Base-by-base conservation (phyloP, 37 sponge, comb jelly and placozoan species). In the Petrosia ficiformis region DNA sequence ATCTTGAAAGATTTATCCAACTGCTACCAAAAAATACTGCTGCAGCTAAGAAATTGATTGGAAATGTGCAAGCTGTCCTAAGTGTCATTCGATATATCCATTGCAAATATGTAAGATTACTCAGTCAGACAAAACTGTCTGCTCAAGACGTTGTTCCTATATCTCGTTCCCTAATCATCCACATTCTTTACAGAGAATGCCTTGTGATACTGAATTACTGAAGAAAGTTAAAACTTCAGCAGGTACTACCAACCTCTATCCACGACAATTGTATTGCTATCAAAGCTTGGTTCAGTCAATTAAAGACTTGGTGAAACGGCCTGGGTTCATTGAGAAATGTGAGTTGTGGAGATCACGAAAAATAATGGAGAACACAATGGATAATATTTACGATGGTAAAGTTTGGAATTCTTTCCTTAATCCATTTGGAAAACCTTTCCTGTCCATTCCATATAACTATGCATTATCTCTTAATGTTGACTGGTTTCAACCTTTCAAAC, bases 221-320 rank as follows among this genome's bases (percentile, higher is more conserved):
- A 82, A 82, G 52, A 74, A 57, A 26, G 68, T 82, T 36, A 59
- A 73, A 30, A 42, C 48, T 6, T 67, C 14, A 25, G 59, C 43
- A 57, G 71, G 71, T 4, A n/a, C 37, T 29, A 48, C 24, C 26
- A 57, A 67, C 1, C 36, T 83, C n/a, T 64, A 78, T 42, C 79
- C 79, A 19, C 66, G 61, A 21, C 32, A 64, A 58, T 67, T 65
- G 16, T 86, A 79, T 60, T 79, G 80, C 71, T 86, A 86, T 39
- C 21, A 44, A 3, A 24, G 59, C 44, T 35, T 86, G 10, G 34
- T 76, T 21, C 24, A 28, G 10, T 33, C 54, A 32, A 39, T 84
- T 10, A 54, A 84, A 54, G 34, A 72, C 56, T 44, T 84, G 29
- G 57, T 84, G 22, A 30, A 63, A 30, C 48, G 25, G 26, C 42